A percentile compares a stretch with the other conserved stretches of the same genome.
Evolutionary conservation across 2,888 invertebrate species (phyloP).

Genomic region (Drosophila hamatofila): DNA sequence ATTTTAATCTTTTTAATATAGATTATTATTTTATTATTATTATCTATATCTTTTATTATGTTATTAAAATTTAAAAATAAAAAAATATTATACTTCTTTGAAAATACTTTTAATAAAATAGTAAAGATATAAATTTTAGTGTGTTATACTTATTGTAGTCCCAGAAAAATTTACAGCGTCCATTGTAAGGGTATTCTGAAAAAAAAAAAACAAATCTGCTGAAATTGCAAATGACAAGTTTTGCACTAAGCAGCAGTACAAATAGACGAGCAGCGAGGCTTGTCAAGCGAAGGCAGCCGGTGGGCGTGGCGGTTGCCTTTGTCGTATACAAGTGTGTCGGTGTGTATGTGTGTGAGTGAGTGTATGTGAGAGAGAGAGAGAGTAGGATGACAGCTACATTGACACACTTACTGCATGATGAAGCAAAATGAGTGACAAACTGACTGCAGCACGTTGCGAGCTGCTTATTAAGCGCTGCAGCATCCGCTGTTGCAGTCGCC

Average conservation of each 20-base stretch:
- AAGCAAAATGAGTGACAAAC: conserved; percentile 81
- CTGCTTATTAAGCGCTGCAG: conserved; percentile 74
- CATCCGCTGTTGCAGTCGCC: conserved; percentile 33
- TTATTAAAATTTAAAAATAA: too few relatives aligned
- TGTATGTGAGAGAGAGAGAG: conserved; percentile 1
- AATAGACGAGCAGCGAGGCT: conserved; percentile 47
- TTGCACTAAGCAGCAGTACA: conserved; percentile 72
- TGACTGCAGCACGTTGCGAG: conserved; percentile 75
- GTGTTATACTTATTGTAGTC: too few relatives aligned
- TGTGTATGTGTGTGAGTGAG: not conserved
- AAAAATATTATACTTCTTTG: too few relatives aligned
- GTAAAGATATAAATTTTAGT: too few relatives aligned
- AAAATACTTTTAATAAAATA: too few relatives aligned
- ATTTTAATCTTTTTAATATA: too few relatives aligned
- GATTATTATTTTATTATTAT: too few relatives aligned
- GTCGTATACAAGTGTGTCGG: not conserved
- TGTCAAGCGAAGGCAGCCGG: not conserved
- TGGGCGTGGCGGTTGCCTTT: conserved; percentile 6
- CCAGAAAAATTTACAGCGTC: not conserved
- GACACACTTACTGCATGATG: conserved; percentile 81
- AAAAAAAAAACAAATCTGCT: conserved; percentile 61
- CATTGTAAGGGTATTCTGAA: conserved; percentile 17
- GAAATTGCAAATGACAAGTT: conserved; percentile 80
- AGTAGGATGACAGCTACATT: conserved; percentile 64
- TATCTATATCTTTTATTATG: too few relatives aligned